Conservation (phyloP, 2,797 vertebrate genomes). For the Phataginus tetradactyla region DNA sequence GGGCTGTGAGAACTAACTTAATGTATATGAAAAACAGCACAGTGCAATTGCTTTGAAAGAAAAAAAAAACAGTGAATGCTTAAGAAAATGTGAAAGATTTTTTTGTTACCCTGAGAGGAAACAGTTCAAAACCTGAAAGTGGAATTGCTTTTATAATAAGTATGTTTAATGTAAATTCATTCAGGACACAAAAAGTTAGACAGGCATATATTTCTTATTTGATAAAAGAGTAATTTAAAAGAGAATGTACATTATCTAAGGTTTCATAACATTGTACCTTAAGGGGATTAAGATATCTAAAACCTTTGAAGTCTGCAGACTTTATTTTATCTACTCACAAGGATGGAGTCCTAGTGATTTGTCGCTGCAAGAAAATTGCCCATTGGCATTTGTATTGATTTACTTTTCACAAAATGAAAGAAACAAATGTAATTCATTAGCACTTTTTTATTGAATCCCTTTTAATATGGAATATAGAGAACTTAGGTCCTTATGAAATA, state of each 20-base stretch:
- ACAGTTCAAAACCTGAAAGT: conserved; percentile 57
- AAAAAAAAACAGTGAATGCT: neutral
- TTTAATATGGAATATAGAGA: conserved; percentile 55
- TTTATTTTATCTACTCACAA: conserved; percentile 69
- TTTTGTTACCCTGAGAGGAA: conserved; percentile 39
- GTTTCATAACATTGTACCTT: conserved; percentile 59
- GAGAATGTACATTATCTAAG: conserved; percentile 48
- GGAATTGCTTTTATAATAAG: conserved; percentile 55
- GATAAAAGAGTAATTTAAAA: conserved; percentile 67
- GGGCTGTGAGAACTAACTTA: neutral
- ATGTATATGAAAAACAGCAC: neutral
- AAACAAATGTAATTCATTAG: conserved; percentile 73
- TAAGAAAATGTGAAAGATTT: conserved; percentile 44
- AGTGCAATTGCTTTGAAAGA: neutral
- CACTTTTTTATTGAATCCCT: conserved; percentile 50
- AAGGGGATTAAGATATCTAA: conserved; percentile 61
- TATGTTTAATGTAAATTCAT: conserved; percentile 64
- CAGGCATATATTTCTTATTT: conserved; percentile 36
- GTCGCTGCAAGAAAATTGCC: conserved; percentile 65
- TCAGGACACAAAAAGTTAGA: conserved; percentile 52
- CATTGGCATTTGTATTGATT: conserved; percentile 73
- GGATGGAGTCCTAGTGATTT: conserved; percentile 66
- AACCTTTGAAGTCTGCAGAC: conserved; percentile 67
- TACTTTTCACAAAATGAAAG: conserved; percentile 62
- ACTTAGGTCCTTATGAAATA: conserved; percentile 21